These are phyloP conservation scores for Ruditapes philippinarum DNA, from an alignment of 1,140 invertebrate species.

Conservation along the genomic window DNA sequence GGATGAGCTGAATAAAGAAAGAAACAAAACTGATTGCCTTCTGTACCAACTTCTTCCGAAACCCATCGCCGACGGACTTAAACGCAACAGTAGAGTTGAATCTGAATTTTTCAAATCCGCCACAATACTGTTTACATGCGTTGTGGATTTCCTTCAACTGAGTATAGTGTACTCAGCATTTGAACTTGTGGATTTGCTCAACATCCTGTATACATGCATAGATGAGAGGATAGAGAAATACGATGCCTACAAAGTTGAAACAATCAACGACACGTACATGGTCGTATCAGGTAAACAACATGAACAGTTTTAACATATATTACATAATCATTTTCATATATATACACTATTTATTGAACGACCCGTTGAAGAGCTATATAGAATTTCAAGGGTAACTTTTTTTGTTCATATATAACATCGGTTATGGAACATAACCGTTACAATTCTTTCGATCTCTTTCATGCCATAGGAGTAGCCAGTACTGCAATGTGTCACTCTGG, in stretches of 20 bases:
- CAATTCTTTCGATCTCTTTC: too few relatives aligned
- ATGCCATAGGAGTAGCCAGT: too few relatives aligned
- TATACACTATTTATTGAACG: too few relatives aligned
- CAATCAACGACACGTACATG: conserved; percentile 63
- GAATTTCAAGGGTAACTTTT: too few relatives aligned
- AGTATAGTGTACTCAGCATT: conserved; percentile 35
- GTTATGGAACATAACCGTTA: too few relatives aligned
- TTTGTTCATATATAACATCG: too few relatives aligned
- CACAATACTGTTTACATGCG: conserved; percentile 46
- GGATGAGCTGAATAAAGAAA: conserved; percentile 8
- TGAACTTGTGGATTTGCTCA: conserved; percentile 25
- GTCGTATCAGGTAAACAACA: conserved; percentile 45
- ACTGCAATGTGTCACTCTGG: too few relatives aligned
- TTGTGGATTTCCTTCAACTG: conserved; percentile 40
- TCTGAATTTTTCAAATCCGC: conserved; percentile 56
- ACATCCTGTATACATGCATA: conserved; percentile 40
- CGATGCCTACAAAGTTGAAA: conserved; percentile 58
- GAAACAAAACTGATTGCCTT: conserved; percentile 1
- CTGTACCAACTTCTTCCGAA: conserved; percentile 58
- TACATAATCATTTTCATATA: too few relatives aligned
- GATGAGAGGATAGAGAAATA: conserved; percentile 52
- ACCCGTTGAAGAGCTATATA: too few relatives aligned
- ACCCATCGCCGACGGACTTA: conserved; percentile 65
- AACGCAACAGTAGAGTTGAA: conserved; percentile 41
- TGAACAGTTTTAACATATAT: neutral